Evolutionary conservation across 2,888 invertebrate species (phyloP), one percentile per base, ranked within the genome.

Genomic region (Adela reaumurella): DNA sequence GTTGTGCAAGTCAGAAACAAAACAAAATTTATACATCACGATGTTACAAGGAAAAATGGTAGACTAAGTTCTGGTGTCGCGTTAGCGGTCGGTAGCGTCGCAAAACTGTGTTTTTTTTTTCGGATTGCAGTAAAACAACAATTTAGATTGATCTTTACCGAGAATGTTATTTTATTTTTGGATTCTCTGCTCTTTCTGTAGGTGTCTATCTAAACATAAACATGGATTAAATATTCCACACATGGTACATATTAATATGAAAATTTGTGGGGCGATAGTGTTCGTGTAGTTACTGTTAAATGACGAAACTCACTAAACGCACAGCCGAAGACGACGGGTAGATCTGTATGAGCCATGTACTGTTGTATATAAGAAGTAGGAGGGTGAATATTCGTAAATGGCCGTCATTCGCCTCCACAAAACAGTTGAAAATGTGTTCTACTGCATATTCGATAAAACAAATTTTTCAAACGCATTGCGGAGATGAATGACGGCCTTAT

Each of bases 251-350:
- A n/a, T n/a, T n/a, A n/a, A 24, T 24, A 24, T 24, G 24, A 24
- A 24, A 4, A 24, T 24, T 8, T 24, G 24, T 6, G 24, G 8
- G 24, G 24, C 24, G 24, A 24, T 24, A 24, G 24, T 24, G 8
- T 24, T 8, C n/a, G n/a, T n/a, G n/a, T n/a, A n/a, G n/a, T n/a
- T n/a, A n/a, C n/a, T n/a, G n/a, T n/a, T n/a, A n/a, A n/a, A n/a
- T n/a, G n/a, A n/a, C 24, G 5, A 24, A 24, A 24, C 24, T 24
- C 24, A 8, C 24, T 70, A 69, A 72, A 72, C 70, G 77, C 77
- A 78, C 77, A 78, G 78, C 77, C 78, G 73, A 76, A 74, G 66
- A 74, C 74, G 76, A 73, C 70, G 62, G 72, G 73, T 24, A 4
- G 5, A 24, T 24, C 24, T 24, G 24, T 4, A 8, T 24, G 24